phyloP scores from a whole-genome alignment of 2,888 invertebrate genomes.

The Trachelus troglodyta region DNA sequence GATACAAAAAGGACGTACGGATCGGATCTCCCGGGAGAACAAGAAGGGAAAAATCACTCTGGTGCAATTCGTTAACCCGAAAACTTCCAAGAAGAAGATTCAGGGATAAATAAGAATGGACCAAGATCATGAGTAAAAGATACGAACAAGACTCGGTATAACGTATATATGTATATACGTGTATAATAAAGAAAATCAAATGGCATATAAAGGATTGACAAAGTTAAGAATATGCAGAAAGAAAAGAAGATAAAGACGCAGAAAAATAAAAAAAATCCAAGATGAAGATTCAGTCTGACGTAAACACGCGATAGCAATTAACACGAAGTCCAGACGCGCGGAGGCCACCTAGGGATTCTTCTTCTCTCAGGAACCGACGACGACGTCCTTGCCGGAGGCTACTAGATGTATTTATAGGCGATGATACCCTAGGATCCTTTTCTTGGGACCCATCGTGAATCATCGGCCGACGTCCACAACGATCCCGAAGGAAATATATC shows the following conservation, averaged over 20 bases:
- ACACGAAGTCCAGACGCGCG: neutral
- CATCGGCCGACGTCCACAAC: neutral
- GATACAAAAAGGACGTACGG: neutral
- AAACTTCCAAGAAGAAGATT: conserved; percentile 1
- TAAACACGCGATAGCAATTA: neutral
- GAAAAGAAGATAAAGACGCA: conserved; percentile 12
- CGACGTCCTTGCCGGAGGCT: conserved; percentile 63
- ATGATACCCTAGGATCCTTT: conserved; percentile 58
- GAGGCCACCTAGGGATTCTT: conserved; percentile 14
- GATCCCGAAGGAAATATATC: neutral
- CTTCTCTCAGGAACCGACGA: conserved; percentile 24
- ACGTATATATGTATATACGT: neutral
- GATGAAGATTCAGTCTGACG: conserved; percentile 19
- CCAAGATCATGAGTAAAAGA: neutral
- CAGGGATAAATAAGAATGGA: neutral
- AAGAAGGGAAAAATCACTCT: neutral
- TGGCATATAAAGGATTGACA: neutral
- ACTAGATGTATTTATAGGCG: conserved; percentile 62
- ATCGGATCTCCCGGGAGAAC: neutral
- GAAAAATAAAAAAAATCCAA: conserved; percentile 21
- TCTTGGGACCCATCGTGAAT: conserved; percentile 19
- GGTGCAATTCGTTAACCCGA: neutral
- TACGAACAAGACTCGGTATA: neutral
- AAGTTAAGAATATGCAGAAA: conserved; percentile 8
- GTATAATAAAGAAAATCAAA: conserved; percentile 12